Conservation (phyloP, 2,797 vertebrate species). For the Anabacerthia variegaticeps region DNA sequence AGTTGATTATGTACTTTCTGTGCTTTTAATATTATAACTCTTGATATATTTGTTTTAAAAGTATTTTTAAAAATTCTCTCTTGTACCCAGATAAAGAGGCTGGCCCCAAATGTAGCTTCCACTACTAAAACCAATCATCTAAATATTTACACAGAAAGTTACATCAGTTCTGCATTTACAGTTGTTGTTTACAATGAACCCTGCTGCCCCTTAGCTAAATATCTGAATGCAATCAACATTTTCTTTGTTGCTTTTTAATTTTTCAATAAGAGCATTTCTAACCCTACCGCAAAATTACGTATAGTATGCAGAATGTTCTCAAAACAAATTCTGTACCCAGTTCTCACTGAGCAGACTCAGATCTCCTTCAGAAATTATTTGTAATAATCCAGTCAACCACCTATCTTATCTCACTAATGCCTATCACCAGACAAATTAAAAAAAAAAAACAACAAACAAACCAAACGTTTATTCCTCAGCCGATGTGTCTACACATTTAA, state of each 20-base stretch:
- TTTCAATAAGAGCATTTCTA: neutral
- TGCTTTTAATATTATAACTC: neutral
- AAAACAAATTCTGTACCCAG: neutral
- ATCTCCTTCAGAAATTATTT: neutral
- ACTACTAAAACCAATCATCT: neutral
- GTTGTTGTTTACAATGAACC: neutral
- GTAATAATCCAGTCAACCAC: neutral
- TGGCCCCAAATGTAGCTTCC: neutral
- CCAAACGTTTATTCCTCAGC: neutral
- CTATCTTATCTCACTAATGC: neutral
- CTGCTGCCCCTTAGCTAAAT: neutral
- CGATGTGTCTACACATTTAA: neutral
- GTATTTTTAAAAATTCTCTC: neutral
- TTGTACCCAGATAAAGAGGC: neutral
- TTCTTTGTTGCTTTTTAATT: neutral
- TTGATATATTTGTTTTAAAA: neutral
- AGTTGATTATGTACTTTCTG: neutral
- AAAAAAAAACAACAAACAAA: neutral
- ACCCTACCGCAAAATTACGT: neutral
- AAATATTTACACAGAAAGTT: neutral
- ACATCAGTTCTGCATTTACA: neutral
- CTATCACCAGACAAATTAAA: neutral
- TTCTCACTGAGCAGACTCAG: neutral
- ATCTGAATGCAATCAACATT: neutral
- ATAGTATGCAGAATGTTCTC: neutral